These are phyloP conservation scores for Neocrepidodera transversa DNA, from an alignment of 2,888 invertebrate genomes.

Conservation along the genomic window DNA sequence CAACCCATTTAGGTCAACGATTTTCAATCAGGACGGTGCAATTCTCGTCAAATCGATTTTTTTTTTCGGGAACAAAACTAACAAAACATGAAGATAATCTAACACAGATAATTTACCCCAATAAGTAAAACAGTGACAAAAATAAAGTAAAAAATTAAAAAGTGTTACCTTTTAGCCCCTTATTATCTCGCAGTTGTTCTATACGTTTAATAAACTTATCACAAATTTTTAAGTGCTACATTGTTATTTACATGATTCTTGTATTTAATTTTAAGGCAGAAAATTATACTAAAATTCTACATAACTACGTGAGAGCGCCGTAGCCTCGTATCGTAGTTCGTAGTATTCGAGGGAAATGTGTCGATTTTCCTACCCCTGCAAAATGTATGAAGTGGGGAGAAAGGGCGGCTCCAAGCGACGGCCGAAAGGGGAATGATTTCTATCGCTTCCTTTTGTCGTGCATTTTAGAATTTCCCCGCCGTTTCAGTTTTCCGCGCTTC, in stretches of 20 bases:
- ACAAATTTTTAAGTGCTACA: conserved; percentile 12
- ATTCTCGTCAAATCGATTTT: conserved; percentile 25
- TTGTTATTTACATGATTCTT: conserved; percentile 19
- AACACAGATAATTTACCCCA: conserved; percentile 3
- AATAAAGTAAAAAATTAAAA: conserved; percentile 4
- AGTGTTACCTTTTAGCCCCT: conserved; percentile 4
- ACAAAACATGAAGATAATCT: neutral
- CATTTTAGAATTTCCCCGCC: conserved; percentile 1
- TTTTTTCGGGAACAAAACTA: conserved; percentile 9
- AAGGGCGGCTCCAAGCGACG: conserved; percentile 24
- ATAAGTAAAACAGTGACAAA: neutral
- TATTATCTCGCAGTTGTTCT: neutral
- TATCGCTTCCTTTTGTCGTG: conserved; percentile 10
- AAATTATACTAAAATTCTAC: conserved; percentile 4
- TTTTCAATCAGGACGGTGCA: conserved; percentile 26
- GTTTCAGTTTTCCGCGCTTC: conserved; percentile 1
- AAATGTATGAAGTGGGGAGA: conserved; percentile 37
- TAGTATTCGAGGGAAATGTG: conserved; percentile 41
- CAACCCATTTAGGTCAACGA: conserved; percentile 31
- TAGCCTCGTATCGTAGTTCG: conserved; percentile 27
- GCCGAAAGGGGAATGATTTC: conserved; percentile 12
- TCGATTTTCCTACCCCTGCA: conserved; percentile 50
- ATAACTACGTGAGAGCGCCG: conserved; percentile 13
- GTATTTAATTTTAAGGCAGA: conserved; percentile 9
- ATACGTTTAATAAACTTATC: conserved; percentile 7